Conservation (phyloP, 2,888 invertebrate species). For the Pheosia gnoma region DNA sequence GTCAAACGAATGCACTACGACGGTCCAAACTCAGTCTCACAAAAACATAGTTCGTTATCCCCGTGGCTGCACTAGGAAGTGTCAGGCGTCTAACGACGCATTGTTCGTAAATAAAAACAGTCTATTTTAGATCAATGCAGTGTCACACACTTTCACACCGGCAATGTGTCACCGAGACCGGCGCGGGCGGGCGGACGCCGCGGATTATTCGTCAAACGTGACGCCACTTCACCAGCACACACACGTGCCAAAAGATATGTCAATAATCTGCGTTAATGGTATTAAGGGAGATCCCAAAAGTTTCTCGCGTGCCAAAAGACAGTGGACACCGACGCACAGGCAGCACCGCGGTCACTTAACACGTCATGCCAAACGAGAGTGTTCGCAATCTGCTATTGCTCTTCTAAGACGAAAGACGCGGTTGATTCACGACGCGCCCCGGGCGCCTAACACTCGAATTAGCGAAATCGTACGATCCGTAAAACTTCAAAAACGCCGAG, state of each 20-base stretch:
- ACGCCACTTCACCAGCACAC: conserved; percentile 35
- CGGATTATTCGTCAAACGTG: conserved; percentile 60
- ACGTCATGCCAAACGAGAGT: conserved; percentile 37
- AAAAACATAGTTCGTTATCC: conserved; percentile 29
- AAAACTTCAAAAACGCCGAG: conserved; percentile 12
- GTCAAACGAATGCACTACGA: conserved; percentile 14
- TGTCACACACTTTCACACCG: conserved; percentile 64
- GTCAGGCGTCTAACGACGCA: conserved; percentile 44
- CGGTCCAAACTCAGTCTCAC: conserved; percentile 30
- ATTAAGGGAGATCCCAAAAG: conserved; percentile 23
- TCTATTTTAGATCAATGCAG: conserved; percentile 71
- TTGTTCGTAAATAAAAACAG: conserved; percentile 69
- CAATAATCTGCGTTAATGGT: conserved; percentile 32
- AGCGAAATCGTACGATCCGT: conserved; percentile 22
- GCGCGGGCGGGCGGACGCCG: conserved; percentile 53
- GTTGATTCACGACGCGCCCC: conserved; percentile 16
- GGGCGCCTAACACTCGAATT: conserved; percentile 15
- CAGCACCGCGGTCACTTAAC: conserved; percentile 38
- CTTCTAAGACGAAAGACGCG: conserved; percentile 18
- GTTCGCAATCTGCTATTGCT: conserved; percentile 32
- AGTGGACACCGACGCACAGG: conserved; percentile 30
- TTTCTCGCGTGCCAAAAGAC: conserved; percentile 42
- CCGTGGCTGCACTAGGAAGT: conserved; percentile 51
- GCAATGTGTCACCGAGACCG: conserved; percentile 61
- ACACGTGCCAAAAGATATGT: conserved; percentile 41